Evolutionary conservation across 2,113 vertebrate species (phyloP).

Genomic region (Platysternon megacephalum): DNA sequence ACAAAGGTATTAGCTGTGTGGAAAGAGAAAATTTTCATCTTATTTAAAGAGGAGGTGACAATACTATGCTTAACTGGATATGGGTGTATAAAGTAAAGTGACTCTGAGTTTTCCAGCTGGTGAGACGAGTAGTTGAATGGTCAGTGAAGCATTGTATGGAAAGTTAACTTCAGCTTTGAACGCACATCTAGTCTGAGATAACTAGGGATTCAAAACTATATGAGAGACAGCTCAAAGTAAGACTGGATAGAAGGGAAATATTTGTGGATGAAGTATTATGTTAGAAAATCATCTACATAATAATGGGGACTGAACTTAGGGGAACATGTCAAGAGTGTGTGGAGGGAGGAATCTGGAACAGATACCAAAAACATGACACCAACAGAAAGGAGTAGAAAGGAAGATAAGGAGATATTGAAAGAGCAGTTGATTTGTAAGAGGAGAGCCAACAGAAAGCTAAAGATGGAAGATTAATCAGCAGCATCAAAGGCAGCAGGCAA

Average conservation of each 20-base stretch:
- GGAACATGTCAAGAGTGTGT: neutral
- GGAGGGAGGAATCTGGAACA: neutral
- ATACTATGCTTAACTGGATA: neutral
- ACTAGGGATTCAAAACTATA: neutral
- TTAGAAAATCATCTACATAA: neutral
- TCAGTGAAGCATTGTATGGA: neutral
- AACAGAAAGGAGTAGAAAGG: no score
- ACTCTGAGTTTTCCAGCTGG: neutral
- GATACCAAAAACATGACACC: neutral
- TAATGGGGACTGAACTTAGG: neutral
- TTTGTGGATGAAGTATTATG: neutral
- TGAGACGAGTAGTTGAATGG: neutral
- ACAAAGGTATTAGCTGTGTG: neutral
- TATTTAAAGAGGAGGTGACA: neutral
- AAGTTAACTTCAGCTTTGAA: neutral
- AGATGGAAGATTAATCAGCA: neutral
- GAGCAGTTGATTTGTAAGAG: neutral
- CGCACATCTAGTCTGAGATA: neutral
- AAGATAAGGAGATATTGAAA: neutral
- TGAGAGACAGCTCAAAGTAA: neutral
- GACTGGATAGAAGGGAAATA: neutral
- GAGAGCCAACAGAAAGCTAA: neutral
- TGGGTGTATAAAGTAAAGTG: neutral
- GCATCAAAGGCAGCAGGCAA: neutral
- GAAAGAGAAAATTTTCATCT: neutral